phyloP scores from a whole-genome alignment of 2,113 vertebrate genomes.

The Oophaga pumilio region DNA sequence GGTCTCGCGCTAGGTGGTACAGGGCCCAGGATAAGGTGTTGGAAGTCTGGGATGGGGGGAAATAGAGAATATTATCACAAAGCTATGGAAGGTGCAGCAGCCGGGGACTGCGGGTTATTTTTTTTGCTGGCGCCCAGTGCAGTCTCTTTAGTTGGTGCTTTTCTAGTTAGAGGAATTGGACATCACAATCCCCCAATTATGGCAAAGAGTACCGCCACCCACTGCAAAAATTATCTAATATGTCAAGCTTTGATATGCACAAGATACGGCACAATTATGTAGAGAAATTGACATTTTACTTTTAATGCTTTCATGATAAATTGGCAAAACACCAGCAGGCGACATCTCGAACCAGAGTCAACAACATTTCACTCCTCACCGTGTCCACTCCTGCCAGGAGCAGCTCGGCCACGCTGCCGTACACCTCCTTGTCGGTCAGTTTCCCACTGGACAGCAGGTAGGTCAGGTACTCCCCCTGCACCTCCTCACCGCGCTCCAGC shows the following conservation, averaged over 20 bases:
- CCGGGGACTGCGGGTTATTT: too few relatives aligned
- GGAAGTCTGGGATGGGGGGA: constrained; percentile 72
- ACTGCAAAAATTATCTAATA: too few relatives aligned
- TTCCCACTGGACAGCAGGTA: constrained; percentile 75
- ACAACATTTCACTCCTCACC: constrained; percentile 60
- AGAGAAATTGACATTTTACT: too few relatives aligned
- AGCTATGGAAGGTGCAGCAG: neutral
- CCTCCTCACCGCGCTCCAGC: constrained; percentile 60
- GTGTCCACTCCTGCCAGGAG: constrained; percentile 82
- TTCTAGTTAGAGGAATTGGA: too few relatives aligned
- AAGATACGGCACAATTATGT: too few relatives aligned
- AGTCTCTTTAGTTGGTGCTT: too few relatives aligned
- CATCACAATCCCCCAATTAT: too few relatives aligned
- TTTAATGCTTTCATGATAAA: too few relatives aligned
- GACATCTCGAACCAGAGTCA: neutral
- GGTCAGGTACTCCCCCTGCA: constrained; percentile 78
- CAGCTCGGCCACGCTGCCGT: constrained; percentile 78
- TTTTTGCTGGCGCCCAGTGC: too few relatives aligned
- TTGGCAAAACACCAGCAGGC: too few relatives aligned
- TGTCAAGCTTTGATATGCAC: too few relatives aligned
- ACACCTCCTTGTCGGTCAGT: constrained; percentile 73
- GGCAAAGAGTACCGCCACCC: too few relatives aligned
- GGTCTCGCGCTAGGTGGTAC: constrained; percentile 72
- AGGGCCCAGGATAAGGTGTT: constrained; percentile 79
- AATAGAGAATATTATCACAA: neutral